These are phyloP conservation scores for Heliconius nattereri DNA, from an alignment of 1,140 invertebrate species.

Conservation along the genomic window DNA sequence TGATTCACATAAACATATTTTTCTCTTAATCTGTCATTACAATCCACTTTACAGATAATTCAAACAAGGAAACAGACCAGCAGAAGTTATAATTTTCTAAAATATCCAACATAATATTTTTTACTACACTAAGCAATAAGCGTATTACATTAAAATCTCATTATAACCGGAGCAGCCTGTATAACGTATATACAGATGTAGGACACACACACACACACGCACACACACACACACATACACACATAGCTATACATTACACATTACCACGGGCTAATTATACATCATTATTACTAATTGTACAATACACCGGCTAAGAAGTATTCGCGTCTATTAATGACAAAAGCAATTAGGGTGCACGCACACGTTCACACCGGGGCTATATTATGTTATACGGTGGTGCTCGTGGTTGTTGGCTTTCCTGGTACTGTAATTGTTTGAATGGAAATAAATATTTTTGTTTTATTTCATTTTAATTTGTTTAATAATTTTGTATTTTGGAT, in stretches of 20 bases:
- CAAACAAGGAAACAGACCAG: neutral
- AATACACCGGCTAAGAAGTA: conserved; percentile 76
- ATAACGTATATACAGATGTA: neutral
- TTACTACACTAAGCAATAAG: neutral
- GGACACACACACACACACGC: conserved; percentile 15
- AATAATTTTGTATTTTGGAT: too few relatives aligned
- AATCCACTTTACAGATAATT: neutral
- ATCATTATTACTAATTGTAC: conserved; percentile 80
- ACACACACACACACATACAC: conserved; percentile 33
- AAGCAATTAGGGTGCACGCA: conserved; percentile 77
- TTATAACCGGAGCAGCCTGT: conserved; percentile 27
- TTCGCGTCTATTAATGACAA: conserved; percentile 80
- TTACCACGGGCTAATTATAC: conserved; percentile 72
- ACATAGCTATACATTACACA: conserved; percentile 50
- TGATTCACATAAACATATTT: neutral
- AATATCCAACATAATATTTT: neutral
- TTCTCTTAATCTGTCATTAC: neutral
- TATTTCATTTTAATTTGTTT: neutral
- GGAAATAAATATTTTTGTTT: neutral
- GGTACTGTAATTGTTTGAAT: neutral
- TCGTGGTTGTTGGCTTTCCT: neutral
- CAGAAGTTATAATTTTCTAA: neutral
- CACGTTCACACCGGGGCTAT: conserved; percentile 43
- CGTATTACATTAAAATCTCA: conserved; percentile 13
- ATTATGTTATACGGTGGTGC: conserved; percentile 10